Evolutionary conservation across 2,113 vertebrate genomes (phyloP).

Genomic region (Alligator mississippiensis): DNA sequence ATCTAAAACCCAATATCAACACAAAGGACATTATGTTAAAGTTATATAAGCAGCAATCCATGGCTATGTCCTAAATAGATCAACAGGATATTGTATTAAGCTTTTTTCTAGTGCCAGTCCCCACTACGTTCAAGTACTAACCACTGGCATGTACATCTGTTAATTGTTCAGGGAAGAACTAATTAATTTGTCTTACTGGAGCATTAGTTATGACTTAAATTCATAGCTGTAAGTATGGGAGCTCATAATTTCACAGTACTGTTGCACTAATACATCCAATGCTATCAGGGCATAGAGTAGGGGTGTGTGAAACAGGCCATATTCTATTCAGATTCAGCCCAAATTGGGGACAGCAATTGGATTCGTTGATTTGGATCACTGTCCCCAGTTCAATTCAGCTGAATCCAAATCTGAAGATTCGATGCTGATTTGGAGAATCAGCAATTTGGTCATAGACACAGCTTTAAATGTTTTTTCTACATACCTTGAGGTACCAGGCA

Average conservation of each 20-base stretch:
- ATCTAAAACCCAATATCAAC: rapidly evolving
- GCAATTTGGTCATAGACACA: no score
- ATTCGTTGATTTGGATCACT: no score
- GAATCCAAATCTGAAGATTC: no score
- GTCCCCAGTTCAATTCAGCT: no score
- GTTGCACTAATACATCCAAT: not conserved
- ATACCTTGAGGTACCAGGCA: no score
- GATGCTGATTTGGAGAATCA: no score
- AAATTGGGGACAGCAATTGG: no score
- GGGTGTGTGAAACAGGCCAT: no score
- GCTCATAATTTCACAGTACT: rapidly evolving
- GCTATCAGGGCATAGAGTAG: rapidly evolving
- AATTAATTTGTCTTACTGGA: not conserved
- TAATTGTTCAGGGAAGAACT: not conserved
- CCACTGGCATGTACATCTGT: not conserved
- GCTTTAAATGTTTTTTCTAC: no score
- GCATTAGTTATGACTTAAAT: not conserved
- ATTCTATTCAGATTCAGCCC: no score
- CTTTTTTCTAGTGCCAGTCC: conserved; percentile 10
- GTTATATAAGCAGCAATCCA: not conserved
- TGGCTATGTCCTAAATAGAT: conserved; percentile 33
- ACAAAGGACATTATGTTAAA: not conserved
- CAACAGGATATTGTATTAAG: not conserved
- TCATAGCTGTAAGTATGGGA: not conserved
- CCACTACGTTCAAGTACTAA: not conserved